Evolutionary conservation across 2,888 invertebrate species (phyloP), one percentile per base, ranked within the genome.

Genomic region (Rhabditophanes sp.): DNA sequence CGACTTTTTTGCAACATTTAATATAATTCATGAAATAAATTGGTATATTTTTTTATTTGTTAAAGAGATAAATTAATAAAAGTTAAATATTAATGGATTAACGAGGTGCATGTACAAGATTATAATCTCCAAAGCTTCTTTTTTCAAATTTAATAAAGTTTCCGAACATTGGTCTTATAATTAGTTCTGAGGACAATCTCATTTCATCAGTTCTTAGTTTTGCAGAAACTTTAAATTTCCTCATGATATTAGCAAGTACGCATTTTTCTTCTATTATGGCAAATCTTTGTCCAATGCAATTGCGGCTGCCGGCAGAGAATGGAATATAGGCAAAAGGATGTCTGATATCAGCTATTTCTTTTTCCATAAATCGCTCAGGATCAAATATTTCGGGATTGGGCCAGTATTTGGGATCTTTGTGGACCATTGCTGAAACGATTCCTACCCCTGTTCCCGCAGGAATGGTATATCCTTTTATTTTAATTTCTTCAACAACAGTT

Each of bases 261-360:
- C 55, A 56, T 30, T 61, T 61, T 30, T 61, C 61, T 36, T 61
- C 61, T 59, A 61, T 62, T 31, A 61, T 51, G n/a, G 61, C 61
- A 31, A 61, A 61, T 30, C 61, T 35, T 35, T 61, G 61, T 7
- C 60, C 70, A 25, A 70, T 70, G 47, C 70, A 70, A 51, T 70
- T 70, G 25, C 70, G 47, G 3, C 65, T 56, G 3, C 70, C 70
- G 17, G 70, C 70, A 6, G 69, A 70, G 52, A 70, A 70, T 2
- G 70, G 70, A 19, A 71, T 64, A 50, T 67, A 70, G 11, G 66
- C 57, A 48, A 59, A 70, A 1, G 70, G 65, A 48, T 69, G 68
- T 35, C 50, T 50, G n/a, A n/a, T n/a, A n/a, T n/a, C n/a, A n/a
- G n/a, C n/a, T n/a, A 50, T 21, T 25, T 66, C 66, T 11, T 65